Evolutionary conservation across 2,113 vertebrate genomes (phyloP).

Genomic region (Larimichthys polyactis): DNA sequence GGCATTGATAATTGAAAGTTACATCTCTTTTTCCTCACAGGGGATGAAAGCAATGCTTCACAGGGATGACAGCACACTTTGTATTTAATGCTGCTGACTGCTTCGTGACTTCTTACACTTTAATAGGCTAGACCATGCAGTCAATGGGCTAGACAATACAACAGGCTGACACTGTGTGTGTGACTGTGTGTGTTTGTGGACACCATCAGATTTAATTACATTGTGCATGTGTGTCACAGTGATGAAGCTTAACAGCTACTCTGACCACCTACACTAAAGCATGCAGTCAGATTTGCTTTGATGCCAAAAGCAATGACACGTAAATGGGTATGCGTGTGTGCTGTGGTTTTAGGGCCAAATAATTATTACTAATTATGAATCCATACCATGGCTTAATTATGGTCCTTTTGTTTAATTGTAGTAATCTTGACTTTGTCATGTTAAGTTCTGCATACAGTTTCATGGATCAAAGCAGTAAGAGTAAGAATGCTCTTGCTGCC

Average conservation of each 20-base stretch:
- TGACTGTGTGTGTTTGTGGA: not conserved
- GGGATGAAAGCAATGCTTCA: not conserved
- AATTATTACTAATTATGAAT: no score
- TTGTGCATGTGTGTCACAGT: not conserved
- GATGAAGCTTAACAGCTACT: slow-evolving; percentile 25
- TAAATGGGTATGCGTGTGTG: slow-evolving; percentile 7
- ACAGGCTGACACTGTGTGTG: not conserved
- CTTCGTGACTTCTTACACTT: not conserved
- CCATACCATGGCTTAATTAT: slow-evolving; percentile 62
- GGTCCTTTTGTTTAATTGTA: slow-evolving; percentile 53
- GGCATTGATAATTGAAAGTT: not conserved
- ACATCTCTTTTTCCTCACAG: not conserved
- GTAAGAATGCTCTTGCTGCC: slow-evolving; percentile 21
- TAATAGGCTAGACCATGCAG: not conserved
- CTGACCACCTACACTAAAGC: slow-evolving; percentile 23
- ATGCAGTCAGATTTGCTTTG: slow-evolving; percentile 27
- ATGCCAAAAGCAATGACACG: slow-evolving; percentile 19
- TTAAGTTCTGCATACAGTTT: slow-evolving; percentile 54
- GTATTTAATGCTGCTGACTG: not conserved
- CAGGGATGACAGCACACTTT: not conserved
- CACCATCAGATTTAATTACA: slow-evolving; percentile 45
- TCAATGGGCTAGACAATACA: not conserved
- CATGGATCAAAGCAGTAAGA: slow-evolving; percentile 51
- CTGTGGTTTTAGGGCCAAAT: no score
- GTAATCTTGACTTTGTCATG: slow-evolving; percentile 58